Evolutionary conservation across 2,797 vertebrate species (phyloP).

Genomic region (Columba guinea): DNA sequence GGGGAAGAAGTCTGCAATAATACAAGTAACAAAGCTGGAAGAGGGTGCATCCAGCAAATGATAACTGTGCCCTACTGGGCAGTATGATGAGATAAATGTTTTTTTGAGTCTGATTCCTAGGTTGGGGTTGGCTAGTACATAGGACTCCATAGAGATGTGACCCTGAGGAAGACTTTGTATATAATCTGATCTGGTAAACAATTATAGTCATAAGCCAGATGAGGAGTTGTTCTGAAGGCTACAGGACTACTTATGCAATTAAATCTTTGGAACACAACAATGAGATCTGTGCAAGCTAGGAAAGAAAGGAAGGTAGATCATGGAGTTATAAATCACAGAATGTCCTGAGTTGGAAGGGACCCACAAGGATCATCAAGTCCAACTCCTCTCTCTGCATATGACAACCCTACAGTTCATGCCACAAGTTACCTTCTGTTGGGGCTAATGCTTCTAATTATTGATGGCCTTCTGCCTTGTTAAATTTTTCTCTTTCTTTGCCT

Average conservation of each 20-base stretch:
- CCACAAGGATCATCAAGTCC: too few species aligned
- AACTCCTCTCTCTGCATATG: too few species aligned
- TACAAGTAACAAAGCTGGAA: not conserved
- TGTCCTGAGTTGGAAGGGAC: too few species aligned
- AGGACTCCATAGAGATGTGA: not conserved
- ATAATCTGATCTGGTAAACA: not conserved
- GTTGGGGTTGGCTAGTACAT: not conserved
- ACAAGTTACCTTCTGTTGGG: not conserved
- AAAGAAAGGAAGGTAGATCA: not conserved
- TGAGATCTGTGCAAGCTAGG: not conserved
- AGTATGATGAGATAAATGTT: not conserved
- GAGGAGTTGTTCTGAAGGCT: not conserved
- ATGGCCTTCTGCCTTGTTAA: not conserved
- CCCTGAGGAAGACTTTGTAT: not conserved
- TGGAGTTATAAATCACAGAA: too few species aligned
- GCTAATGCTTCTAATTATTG: not conserved
- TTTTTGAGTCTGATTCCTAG: not conserved
- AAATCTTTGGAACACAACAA: not conserved
- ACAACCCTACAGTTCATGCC: too few species aligned
- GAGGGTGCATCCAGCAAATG: not conserved
- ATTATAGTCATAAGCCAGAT: not conserved
- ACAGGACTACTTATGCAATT: not conserved
- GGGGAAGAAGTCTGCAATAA: not conserved
- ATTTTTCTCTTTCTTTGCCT: not conserved
- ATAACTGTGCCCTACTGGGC: not conserved